Evolutionary conservation across 2,888 invertebrate genomes (phyloP).

Genomic region (Barypeithes pellucidus): DNA sequence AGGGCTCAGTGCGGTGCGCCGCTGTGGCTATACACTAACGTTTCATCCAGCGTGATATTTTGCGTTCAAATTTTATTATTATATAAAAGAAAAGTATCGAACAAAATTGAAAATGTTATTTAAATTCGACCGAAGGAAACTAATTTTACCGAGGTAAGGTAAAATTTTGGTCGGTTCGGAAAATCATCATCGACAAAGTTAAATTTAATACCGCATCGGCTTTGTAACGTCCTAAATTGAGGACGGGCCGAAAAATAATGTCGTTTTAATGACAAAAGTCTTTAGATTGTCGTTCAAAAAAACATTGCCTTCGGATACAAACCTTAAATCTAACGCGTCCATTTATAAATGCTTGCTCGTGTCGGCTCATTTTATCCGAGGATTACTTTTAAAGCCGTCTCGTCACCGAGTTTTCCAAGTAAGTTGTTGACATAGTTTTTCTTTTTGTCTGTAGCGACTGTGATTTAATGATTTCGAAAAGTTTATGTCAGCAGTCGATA

Average conservation of each 20-base stretch:
- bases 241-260: background rate
- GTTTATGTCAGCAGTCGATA: no score
- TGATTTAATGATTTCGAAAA: background rate
- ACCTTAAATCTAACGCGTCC: conserved; percentile 12
- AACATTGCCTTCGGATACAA: background rate
- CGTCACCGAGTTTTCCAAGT: conserved; percentile 12
- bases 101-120: background rate
- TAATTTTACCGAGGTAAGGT: background rate
- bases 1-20: no score
- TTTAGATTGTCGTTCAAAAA: conserved; percentile 18
- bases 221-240: background rate
- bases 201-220: background rate
- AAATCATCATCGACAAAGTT: background rate
- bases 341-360: conserved; percentile 22
- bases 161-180: background rate
- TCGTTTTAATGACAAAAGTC: conserved; percentile 11
- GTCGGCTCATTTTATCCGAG: conserved; percentile 8
- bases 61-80: no score
- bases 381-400: conserved; percentile 20
- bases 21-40: no score
- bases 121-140: background rate
- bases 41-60: no score
- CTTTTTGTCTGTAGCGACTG: background rate
- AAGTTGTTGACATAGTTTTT: conserved; percentile 15
- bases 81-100: no score